Conservation (phyloP, 2,797 vertebrate species). For the Phrynocephalus vlangalii region DNA sequence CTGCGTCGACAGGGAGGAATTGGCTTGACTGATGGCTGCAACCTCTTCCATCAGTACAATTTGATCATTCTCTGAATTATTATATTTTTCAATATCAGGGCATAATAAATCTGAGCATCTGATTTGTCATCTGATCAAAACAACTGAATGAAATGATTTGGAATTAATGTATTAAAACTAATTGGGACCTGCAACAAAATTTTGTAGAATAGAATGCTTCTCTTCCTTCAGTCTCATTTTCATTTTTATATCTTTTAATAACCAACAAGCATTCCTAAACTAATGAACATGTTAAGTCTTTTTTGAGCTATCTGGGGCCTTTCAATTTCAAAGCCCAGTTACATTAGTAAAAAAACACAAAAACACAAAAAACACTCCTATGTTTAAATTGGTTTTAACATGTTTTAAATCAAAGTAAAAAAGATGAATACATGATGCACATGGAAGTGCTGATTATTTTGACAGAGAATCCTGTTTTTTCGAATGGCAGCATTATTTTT, state of each 20-base stretch:
- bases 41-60: too few relatives aligned
- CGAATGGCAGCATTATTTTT: too few relatives aligned
- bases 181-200: not conserved
- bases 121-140: slow-evolving; percentile 14
- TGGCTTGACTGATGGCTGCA: too few relatives aligned
- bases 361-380: too few relatives aligned
- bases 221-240: not conserved
- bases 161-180: slow-evolving; percentile 45
- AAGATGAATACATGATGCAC: too few relatives aligned
- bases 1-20: too few relatives aligned
- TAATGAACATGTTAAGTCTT: not conserved
- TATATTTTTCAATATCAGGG: not conserved
- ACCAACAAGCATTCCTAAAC: not conserved
- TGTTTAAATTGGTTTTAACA: too few relatives aligned
- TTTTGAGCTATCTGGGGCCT: not conserved
- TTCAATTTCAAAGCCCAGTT: not conserved
- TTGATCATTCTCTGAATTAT: too few relatives aligned
- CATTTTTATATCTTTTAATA: not conserved
- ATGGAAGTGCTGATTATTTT: too few relatives aligned
- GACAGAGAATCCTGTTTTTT: too few relatives aligned
- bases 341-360: too few relatives aligned
- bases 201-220: not conserved
- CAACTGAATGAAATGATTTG: slow-evolving; percentile 49
- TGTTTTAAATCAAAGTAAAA: too few relatives aligned
- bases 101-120: slow-evolving; percentile 21